Evolutionary conservation across 2,797 vertebrate genomes (phyloP).

Genomic region (Cynodonichthys magdalenae): DNA sequence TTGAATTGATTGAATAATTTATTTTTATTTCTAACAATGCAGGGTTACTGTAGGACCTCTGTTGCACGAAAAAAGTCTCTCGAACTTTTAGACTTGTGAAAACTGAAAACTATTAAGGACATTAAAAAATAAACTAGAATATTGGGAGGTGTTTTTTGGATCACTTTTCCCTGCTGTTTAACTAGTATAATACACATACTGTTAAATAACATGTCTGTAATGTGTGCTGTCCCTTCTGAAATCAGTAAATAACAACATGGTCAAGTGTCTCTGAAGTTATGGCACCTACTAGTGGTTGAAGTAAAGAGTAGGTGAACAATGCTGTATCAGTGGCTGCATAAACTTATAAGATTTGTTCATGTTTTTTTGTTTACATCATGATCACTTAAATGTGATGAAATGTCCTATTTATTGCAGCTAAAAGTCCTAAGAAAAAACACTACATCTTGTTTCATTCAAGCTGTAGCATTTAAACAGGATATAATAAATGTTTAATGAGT

Average conservation of each 20-base stretch:
- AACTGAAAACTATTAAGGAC: background rate
- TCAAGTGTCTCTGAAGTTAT: too few relatives aligned
- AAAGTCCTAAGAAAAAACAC: background rate
- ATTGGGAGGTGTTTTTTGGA: too few relatives aligned
- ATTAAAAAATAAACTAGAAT: background rate
- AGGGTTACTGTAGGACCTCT: background rate
- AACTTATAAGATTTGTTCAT: too few relatives aligned
- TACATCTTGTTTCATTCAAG: too few relatives aligned
- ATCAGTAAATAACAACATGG: background rate
- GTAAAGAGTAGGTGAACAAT: background rate
- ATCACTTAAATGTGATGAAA: background rate
- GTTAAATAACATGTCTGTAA: too few relatives aligned
- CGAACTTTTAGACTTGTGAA: background rate
- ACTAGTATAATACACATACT: background rate
- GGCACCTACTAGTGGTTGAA: slow-evolving; percentile 57
- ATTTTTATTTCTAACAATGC: slow-evolving; percentile 14
- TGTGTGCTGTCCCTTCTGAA: background rate
- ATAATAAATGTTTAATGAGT: too few relatives aligned
- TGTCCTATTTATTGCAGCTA: background rate
- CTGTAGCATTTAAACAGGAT: too few relatives aligned
- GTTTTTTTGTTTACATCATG: background rate
- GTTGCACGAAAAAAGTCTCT: background rate
- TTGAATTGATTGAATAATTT: slow-evolving; percentile 21
- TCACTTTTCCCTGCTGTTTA: background rate
- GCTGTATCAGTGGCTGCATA: background rate